Base-by-base conservation (phyloP, 1,140 invertebrate species). In the Drosophila willistoni region DNA sequence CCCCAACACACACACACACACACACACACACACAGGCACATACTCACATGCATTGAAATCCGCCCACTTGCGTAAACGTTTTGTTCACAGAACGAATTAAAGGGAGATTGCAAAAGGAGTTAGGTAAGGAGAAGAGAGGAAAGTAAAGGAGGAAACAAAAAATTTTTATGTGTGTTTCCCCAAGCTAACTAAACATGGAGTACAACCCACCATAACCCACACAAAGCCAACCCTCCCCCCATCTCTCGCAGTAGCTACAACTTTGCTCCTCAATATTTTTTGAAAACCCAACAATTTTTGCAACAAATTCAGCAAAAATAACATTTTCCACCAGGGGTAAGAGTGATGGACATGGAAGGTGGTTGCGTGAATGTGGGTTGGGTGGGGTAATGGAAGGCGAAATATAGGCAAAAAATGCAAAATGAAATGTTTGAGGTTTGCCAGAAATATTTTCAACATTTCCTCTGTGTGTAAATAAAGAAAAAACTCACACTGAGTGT, bases 401-500 rank as follows among this genome's bases (percentile, higher is more conserved):
- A 51, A 68, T 41, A 61, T 65, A 42, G 62, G 41, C 33, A 56
- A 64, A 69, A 64, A 87, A 86, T 69, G 33, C 70, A 59, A 74
- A 87, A 83, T 79, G 65, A 87, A 87, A 87, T 87, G 79, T 87
- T 87, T 87, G 77, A 79, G 83, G 83, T 87, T 87, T 71, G 77
- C 84, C 84, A 73, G 73, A 87, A 87, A 86, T 87, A 86, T 86
- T 87, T 82, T 47, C 67, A 70, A 63, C 82, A 78, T 81, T 82
- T 70, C 14, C 44, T 51, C 44, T 51, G 61, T 68, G 73, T 66
- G 77, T 77, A 77, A 77, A 77, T 77, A 61, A 74, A 71, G 67
- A 63, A 76, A 76, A 60, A 63, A 22, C 29, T 42, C 55, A n/a
- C 22, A 17, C 22, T 62, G 39, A 61, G 60, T 67, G 33, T 51